phyloP scores from a whole-genome alignment of 2,797 vertebrate species.

The Typhlichthys subterraneus region DNA sequence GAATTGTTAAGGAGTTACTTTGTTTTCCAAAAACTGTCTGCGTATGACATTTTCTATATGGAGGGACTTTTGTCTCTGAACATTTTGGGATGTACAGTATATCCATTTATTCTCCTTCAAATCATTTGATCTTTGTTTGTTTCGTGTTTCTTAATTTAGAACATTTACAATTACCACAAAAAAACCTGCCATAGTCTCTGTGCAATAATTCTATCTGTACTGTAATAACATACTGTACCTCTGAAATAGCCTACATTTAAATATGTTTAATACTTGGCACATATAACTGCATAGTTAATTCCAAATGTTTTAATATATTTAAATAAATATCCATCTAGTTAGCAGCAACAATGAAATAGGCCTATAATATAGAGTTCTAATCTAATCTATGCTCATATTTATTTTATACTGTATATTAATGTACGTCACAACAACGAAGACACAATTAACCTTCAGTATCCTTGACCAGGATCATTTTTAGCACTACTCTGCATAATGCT shows the following conservation, averaged over 20 bases:
- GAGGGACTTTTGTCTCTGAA: no score
- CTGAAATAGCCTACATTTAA: not conserved
- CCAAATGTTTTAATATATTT: no score
- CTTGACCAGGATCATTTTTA: no score
- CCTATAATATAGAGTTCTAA: no score
- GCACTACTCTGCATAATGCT: no score
- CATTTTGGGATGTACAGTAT: no score
- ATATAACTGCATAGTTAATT: not conserved
- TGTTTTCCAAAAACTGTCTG: not conserved
- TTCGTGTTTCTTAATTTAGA: conserved; percentile 17
- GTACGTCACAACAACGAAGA: no score
- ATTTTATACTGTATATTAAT: no score
- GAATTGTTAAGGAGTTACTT: not conserved
- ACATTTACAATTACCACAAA: conserved; percentile 15
- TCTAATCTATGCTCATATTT: no score
- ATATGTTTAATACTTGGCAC: not conserved
- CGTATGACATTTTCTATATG: not conserved
- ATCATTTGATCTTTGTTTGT: not conserved
- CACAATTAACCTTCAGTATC: no score
- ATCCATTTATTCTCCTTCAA: not conserved
- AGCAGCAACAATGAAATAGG: no score
- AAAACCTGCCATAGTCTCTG: conserved; percentile 7
- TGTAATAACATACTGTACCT: not conserved
- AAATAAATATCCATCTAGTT: no score
- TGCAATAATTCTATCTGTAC: not conserved